These are phyloP conservation scores for Cremastobaeus sp. DNA, from an alignment of 2,888 invertebrate species.

Conservation along the genomic window DNA sequence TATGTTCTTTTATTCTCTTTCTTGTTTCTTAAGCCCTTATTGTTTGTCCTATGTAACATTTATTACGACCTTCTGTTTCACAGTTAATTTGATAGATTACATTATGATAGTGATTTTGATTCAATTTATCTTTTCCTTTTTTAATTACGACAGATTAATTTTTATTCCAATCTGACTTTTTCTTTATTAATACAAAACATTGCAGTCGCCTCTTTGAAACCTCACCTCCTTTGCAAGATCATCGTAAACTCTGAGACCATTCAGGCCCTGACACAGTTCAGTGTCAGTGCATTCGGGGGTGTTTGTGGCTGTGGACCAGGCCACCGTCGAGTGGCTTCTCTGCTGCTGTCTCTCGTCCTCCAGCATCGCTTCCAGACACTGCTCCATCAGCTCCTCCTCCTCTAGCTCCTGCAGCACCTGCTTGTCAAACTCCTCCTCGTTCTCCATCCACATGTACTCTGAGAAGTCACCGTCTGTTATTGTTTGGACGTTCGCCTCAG, in stretches of 20 bases:
- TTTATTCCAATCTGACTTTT: not conserved
- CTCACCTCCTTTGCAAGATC: conserved; percentile 75
- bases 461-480: conserved; percentile 86
- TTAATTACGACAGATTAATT: not conserved
- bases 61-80: no score
- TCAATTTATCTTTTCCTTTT: no score
- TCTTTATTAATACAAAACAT: not conserved
- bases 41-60: no score
- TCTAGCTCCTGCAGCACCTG: conserved; percentile 92
- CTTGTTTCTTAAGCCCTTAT: no score
- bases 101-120: no score
- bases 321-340: conserved; percentile 73
- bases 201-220: not conserved
- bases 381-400: conserved; percentile 92
- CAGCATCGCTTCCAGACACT: conserved; percentile 91
- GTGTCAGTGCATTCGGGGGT: conserved; percentile 71
- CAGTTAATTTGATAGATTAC: no score
- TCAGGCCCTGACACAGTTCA: conserved; percentile 75
- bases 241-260: conserved; percentile 73
- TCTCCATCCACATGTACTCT: conserved; percentile 97
- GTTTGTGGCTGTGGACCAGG: conserved; percentile 74
- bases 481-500: conserved; percentile 77
- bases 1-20: no score
- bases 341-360: conserved; percentile 83
- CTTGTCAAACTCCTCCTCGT: conserved; percentile 94